Base-by-base conservation (phyloP, 2,113 vertebrate species). In the Scomber scombrus region DNA sequence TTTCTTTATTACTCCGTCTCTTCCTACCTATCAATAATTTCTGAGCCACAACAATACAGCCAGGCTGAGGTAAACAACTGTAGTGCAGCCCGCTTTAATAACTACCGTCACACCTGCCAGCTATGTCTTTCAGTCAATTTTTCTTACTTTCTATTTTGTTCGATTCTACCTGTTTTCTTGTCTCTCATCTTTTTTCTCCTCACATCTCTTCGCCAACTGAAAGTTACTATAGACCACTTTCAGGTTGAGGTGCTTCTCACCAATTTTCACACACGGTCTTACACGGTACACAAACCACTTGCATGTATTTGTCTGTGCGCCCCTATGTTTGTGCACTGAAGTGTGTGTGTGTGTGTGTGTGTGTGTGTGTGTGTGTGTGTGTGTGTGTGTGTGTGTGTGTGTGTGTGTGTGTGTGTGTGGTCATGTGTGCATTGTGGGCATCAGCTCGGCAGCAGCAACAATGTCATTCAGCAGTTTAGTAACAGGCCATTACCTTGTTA, bases 401-500 rank as follows among this genome's bases (percentile, higher is more conserved):
- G 26, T 54, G 23, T 16, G 52, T 23, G 51, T 29, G 57, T 58
- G 68, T 56, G 57, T 68, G 61, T 57, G 72, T 26, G 43, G 14
- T 71, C 78, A 71, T 83, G 86, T 71, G 79, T 80, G 75, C 49
- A 21, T 47, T 21, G 69, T 15, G 13, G 63, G 67, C 80, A 88
- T 79, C 85, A 58, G 81, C 78, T 68, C 82, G 43, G 78, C 63
- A 26, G 84, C 78, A 76, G 85, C 83, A 21, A 86, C 91, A 94
- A 94, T 92, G 93, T 94, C 92, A 89, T 93, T 91, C 93, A 91
- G 86, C 92, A 94, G 91, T 95, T 96, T 96, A 95, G 95, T 93
- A 95, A 96, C 95, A 95, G 94, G 88, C 94, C 95, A 96, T 97
- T 96, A 96, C 87, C 92, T 94, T 85, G 91, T 93, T 95, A 96